Evolutionary conservation across 2,113 vertebrate species (phyloP), one percentile per base, ranked within the genome.

Genomic region (Heliornis fulica): DNA sequence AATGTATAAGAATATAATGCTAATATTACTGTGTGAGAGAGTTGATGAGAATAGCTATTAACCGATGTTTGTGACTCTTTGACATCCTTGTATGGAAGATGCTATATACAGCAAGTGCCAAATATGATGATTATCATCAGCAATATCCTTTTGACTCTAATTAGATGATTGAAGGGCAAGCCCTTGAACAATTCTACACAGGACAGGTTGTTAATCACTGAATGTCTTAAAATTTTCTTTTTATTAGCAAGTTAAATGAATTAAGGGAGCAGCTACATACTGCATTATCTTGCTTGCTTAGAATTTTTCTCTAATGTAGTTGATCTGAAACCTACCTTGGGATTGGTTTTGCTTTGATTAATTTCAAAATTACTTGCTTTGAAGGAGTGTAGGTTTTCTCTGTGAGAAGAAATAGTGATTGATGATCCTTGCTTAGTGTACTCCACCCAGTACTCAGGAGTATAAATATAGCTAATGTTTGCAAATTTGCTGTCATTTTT

Each of bases 161-260:
- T 94, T 91, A 96, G 25, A 70, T 87, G 53, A 89, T 41, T 94
- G 74, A 95, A 94, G 93, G 93, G 34, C 48, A 92, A 92, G 41
- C 13, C 63, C 66, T 72, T 93, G 66, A 91, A 51, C 43, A 91
- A 63, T 89, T 61, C 15, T 81, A 36, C 48, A 85, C 57, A 72
- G 46, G 34, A 85, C 40, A 92, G 75, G 32, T 53, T 96, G 13
- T 90, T 87, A 56, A 50, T 65, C 53, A 31, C 25, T 64, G 69
- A 81, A 71, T 88, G 18, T 76, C 63, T 75, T 57, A 90, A 79
- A 70, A 66, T 74, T 75, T 83, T 80, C 21, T 45, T 76, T 80
- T 74, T 76, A 57, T 89, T 90, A 84, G 9, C 32, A 23, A 46
- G 41, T 38, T 86, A 94, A 95, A 54, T 89, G 17, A 89, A 75